phyloP scores from a whole-genome alignment of 1,140 invertebrate species.

The Drosophila orosa region DNA sequence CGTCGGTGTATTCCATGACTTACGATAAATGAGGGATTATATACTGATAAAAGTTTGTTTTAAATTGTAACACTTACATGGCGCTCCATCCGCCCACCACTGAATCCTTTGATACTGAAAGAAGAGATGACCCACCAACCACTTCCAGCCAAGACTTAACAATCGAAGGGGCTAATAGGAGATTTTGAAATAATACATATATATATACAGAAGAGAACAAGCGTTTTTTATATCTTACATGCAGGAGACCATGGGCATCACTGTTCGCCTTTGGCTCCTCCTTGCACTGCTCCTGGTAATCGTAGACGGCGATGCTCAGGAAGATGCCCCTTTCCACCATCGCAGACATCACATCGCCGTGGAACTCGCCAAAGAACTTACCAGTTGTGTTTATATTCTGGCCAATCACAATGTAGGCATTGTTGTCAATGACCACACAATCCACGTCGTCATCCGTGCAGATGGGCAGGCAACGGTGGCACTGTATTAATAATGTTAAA shows the following conservation, averaged over 20 bases:
- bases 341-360: slow-evolving; percentile 91
- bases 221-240: slow-evolving; percentile 47
- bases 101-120: slow-evolving; percentile 71
- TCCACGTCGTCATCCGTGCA: slow-evolving; percentile 87
- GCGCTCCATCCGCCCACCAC: slow-evolving; percentile 80
- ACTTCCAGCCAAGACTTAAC: slow-evolving; percentile 68
- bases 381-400: slow-evolving; percentile 89
- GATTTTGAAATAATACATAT: background rate
- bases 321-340: slow-evolving; percentile 91
- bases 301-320: slow-evolving; percentile 91
- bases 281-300: slow-evolving; percentile 93
- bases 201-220: background rate
- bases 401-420: slow-evolving; percentile 94
- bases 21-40: background rate
- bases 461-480: slow-evolving; percentile 85
- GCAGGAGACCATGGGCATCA: slow-evolving; percentile 60
- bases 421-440: slow-evolving; percentile 95
- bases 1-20: slow-evolving; percentile 78
- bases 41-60: too few relatives aligned
- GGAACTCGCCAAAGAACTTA: slow-evolving; percentile 93
- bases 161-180: slow-evolving; percentile 63
- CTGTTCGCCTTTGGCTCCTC: slow-evolving; percentile 38
- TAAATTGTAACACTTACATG: slow-evolving; percentile 66
- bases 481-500: slow-evolving; percentile 63
- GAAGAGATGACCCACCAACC: slow-evolving; percentile 68